Conservation (phyloP, 92 coral and sea anemone genomes). For the Zoanthus sociatus region DNA sequence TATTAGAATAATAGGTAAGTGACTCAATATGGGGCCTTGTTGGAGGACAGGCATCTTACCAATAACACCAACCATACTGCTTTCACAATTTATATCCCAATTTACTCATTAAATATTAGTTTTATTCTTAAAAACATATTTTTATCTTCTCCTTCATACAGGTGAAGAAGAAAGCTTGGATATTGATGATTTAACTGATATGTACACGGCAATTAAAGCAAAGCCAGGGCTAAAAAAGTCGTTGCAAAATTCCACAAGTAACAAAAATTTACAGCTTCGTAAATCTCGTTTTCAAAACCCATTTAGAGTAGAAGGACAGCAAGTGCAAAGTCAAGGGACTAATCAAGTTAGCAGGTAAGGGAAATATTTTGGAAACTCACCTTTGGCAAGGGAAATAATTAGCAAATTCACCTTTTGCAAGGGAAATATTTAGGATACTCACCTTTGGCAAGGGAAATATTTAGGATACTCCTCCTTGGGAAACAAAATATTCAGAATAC, state of each 20-base stretch:
- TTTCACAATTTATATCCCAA: too few relatives aligned
- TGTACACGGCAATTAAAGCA: slow-evolving; percentile 71
- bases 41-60: too few relatives aligned
- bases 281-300: slow-evolving; percentile 71
- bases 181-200: slow-evolving; percentile 63
- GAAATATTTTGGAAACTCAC: not conserved
- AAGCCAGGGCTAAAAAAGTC: slow-evolving; percentile 20
- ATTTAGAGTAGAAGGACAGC: slow-evolving; percentile 45
- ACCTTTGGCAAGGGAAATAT: slow-evolving; percentile 1
- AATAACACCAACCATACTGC: too few relatives aligned
- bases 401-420: not conserved
- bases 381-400: not conserved
- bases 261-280: slow-evolving; percentile 4
- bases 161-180: slow-evolving; percentile 70
- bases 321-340: not conserved
- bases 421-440: not conserved
- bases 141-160: not conserved
- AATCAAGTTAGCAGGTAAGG: slow-evolving; percentile 35
- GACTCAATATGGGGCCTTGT: too few relatives aligned
- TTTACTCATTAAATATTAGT: too few relatives aligned
- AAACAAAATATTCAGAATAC: not conserved
- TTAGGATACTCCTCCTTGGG: not conserved
- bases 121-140: too few relatives aligned
- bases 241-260: not conserved
- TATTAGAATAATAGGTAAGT: too few relatives aligned